Percentiles rank a stretch among this genome's conserved stretches.
Conservation (phyloP, 2,797 vertebrate genomes). For the Danio aesculapii region DNA sequence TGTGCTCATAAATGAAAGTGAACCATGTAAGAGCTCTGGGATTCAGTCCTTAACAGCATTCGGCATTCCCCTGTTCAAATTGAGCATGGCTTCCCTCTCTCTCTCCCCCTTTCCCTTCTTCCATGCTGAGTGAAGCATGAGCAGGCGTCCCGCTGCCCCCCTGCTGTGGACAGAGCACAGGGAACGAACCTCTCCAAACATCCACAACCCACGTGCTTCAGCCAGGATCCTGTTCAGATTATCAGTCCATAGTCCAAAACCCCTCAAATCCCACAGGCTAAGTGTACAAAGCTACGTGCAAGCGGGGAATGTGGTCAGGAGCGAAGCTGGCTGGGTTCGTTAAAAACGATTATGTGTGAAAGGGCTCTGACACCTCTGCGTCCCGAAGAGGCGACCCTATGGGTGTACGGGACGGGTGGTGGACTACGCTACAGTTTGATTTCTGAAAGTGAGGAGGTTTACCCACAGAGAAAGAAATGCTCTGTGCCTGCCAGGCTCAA, state of each 20-base stretch:
- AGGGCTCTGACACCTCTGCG: constrained; percentile 59
- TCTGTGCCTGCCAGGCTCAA: constrained; percentile 58
- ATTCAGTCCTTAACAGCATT: constrained; percentile 46
- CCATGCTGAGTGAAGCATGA: constrained; percentile 40
- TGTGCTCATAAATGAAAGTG: constrained; percentile 53
- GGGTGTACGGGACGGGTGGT: constrained; percentile 9
- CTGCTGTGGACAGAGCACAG: constrained; percentile 36
- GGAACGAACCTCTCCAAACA: constrained; percentile 22
- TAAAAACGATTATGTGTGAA: constrained; percentile 65
- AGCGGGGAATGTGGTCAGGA: constrained; percentile 28
- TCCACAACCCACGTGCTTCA: constrained; percentile 36
- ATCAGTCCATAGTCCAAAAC: constrained; percentile 40
- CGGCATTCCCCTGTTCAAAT: constrained; percentile 59
- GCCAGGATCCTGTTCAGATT: constrained; percentile 32
- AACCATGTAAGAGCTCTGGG: constrained; percentile 50
- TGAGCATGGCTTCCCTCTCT: constrained; percentile 50
- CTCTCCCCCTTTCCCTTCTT: constrained; percentile 7
- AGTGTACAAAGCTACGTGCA: constrained; percentile 12
- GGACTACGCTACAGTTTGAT: constrained; percentile 17
- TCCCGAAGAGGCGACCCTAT: background rate
- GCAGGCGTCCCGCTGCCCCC: constrained; percentile 39
- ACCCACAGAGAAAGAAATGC: constrained; percentile 35
- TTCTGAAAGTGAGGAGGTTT: constrained; percentile 11
- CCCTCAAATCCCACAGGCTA: constrained; percentile 26
- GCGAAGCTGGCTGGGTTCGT: constrained; percentile 25